These are phyloP conservation scores for Carassius gibelio DNA, from an alignment of 2,113 vertebrate genomes.

Conservation along the genomic window DNA sequence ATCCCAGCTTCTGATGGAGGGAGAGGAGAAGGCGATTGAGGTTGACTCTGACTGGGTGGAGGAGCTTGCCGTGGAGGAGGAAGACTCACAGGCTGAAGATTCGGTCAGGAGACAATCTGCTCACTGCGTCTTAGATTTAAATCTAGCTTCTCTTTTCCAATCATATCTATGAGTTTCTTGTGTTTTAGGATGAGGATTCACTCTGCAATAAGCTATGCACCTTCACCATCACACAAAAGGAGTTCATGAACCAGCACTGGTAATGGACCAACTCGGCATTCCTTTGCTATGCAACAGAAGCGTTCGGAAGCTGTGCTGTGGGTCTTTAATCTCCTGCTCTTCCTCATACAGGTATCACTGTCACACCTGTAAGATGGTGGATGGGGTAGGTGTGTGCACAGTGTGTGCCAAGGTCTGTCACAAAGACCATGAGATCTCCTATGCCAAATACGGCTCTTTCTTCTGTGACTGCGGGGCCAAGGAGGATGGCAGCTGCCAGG, in stretches of 20 bases:
- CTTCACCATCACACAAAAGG: conserved; percentile 98
- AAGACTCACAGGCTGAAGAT: conserved; percentile 97
- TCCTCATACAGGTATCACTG: conserved; percentile 90
- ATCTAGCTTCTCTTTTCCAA: conserved; percentile 8
- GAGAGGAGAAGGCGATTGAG: conserved; percentile 94
- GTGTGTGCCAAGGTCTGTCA: conserved; percentile 99
- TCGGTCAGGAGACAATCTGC: conserved; percentile 77
- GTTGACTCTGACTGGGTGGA: conserved; percentile 99
- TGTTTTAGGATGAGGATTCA: conserved; percentile 94
- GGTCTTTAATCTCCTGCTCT: conserved; percentile 49
- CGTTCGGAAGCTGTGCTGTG: conserved; percentile 16
- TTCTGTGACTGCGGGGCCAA: conserved; percentile 99
- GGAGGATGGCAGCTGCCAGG: conserved; percentile 98
- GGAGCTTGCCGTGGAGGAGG: conserved; percentile 94
- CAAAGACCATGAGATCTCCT: conserved; percentile 99
- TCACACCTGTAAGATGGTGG: conserved; percentile 99
- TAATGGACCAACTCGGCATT: conserved; percentile 71
- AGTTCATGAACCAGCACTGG: conserved; percentile 99
- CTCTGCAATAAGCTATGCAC: conserved; percentile 98
- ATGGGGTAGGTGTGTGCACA: conserved; percentile 97
- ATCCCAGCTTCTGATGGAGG: conserved; percentile 87
- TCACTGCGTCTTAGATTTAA: neutral
- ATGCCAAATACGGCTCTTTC: conserved; percentile 98
- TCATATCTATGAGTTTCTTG: conserved; percentile 27
- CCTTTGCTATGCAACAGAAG: conserved; percentile 65